Evolutionary conservation across 2,888 invertebrate genomes (phyloP).

Genomic region (Pyralis farinalis): DNA sequence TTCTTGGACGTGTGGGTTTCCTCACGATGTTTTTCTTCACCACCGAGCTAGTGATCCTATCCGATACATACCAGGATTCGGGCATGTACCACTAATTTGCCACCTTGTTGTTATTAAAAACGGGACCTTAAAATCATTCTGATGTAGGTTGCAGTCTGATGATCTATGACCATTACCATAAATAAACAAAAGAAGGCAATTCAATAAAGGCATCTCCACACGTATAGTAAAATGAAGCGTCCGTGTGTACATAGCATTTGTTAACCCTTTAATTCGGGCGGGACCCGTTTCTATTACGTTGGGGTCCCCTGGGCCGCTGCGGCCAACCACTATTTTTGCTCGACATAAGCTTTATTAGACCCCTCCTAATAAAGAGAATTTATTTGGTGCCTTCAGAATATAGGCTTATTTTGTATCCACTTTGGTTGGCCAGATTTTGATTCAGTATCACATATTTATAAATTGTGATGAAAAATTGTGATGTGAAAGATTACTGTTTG

Average conservation of each 20-base stretch:
- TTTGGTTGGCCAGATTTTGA: conserved; percentile 3
- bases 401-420: conserved; percentile 17
- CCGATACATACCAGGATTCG: too few relatives aligned
- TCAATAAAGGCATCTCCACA: conserved; percentile 13
- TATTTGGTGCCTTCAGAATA: conserved; percentile 34
- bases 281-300: conserved; percentile 24
- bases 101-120: too few relatives aligned
- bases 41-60: too few relatives aligned
- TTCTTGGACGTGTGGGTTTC: too few relatives aligned
- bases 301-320: conserved; percentile 26
- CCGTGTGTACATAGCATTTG: conserved; percentile 12
- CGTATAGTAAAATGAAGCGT: conserved; percentile 12
- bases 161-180: too few relatives aligned
- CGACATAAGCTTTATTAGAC: conserved; percentile 51
- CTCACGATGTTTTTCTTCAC: too few relatives aligned
- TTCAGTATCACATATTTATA: background rate
- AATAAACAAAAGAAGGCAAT: conserved; percentile 9
- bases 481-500: too few relatives aligned
- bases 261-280: conserved; percentile 25
- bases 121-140: too few relatives aligned
- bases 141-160: too few relatives aligned
- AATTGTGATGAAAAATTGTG: too few relatives aligned
- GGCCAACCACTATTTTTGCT: conserved; percentile 62
- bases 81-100: too few relatives aligned
- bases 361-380: conserved; percentile 55